A percentile compares a stretch with the other conserved stretches of the same genome.
Evolutionary conservation across 2,113 vertebrate genomes (phyloP).

Genomic region (Misgurnus mizolepis): DNA sequence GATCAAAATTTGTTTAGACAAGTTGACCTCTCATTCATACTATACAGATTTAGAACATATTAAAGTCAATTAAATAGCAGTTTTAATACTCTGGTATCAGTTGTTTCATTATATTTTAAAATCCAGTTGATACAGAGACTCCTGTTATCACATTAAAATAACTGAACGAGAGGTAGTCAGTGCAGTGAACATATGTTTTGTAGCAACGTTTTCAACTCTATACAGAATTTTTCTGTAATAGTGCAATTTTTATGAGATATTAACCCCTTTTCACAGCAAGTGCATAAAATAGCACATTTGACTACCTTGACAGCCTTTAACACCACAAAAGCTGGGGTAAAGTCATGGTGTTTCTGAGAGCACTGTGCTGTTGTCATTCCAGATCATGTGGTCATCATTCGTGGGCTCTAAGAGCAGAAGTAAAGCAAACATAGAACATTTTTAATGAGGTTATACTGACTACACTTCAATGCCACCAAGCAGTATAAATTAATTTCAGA

Average conservation of each 20-base stretch:
- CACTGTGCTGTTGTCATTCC: background rate
- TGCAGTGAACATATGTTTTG: conserved; percentile 42
- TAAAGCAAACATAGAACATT: conserved; percentile 16
- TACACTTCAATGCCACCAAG: background rate
- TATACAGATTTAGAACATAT: background rate
- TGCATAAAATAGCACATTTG: conserved; percentile 2
- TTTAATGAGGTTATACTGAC: background rate
- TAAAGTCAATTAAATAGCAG: background rate
- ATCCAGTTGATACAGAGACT: background rate
- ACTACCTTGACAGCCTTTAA: conserved; percentile 20
- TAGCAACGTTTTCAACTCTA: conserved; percentile 32
- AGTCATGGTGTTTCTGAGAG: conserved; percentile 21
- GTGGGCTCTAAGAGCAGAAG: conserved; percentile 16
- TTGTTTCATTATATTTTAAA: background rate
- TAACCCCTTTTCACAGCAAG: background rate
- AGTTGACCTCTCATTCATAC: background rate
- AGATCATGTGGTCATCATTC: background rate
- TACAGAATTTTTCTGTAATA: conserved; percentile 13
- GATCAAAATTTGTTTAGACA: background rate
- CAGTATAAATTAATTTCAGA: background rate
- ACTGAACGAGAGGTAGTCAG: conserved; percentile 47
- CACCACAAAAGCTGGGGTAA: background rate
- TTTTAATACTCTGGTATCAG: background rate
- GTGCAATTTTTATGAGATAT: conserved; percentile 25
- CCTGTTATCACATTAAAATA: background rate